Evolutionary conservation across 2,797 vertebrate species (phyloP), one percentile per base, ranked within the genome.

Genomic region (Alosa sapidissima): DNA sequence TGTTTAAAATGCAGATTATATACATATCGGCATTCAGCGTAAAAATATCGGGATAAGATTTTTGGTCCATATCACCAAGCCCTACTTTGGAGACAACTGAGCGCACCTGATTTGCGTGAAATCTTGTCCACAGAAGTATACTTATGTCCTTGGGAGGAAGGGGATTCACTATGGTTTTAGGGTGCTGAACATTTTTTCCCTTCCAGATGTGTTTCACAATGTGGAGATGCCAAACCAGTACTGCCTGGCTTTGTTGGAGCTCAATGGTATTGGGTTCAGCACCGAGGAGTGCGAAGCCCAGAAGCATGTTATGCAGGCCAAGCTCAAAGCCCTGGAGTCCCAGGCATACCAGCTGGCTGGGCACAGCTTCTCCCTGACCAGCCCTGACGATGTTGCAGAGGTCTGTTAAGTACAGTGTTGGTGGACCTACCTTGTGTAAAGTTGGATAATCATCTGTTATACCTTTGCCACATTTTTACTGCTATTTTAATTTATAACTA

Each of bases 191-290:
- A 2, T 65, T 6, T 47, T 47, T 14, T 45, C 72, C 16, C 16
- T 47, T 36, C 28, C 93, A 99, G 98, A 95, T 89, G 78, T 95
- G 49, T 99, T 99, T 92, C 91, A 90, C 86, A 94, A 89, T 87
- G 93, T 97, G 65, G 98, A 99, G 94, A 99, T 99, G 98, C 98
- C 97, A 0, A 96, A 93, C 2, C 98, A 97, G 87, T 96, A 98
- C 82, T 98, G 97, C 89, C 91, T 99, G 93, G 97, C 97, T 28
- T 94, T 99, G 89, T 87, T 99, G 91, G 98, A 99, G 89, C 91
- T 99, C 88, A 99, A 99, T 52, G 98, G 98, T 55, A 93, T 99
- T 1, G 98, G 98, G 62, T 99, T 99, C 93, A 99, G 98, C 81
- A 92, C 93, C 0, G 82, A 93, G 7, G 98, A 97, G 47, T 97